Base-by-base conservation (phyloP, 1,140 invertebrate species). In the Drosophila littoralis region DNA sequence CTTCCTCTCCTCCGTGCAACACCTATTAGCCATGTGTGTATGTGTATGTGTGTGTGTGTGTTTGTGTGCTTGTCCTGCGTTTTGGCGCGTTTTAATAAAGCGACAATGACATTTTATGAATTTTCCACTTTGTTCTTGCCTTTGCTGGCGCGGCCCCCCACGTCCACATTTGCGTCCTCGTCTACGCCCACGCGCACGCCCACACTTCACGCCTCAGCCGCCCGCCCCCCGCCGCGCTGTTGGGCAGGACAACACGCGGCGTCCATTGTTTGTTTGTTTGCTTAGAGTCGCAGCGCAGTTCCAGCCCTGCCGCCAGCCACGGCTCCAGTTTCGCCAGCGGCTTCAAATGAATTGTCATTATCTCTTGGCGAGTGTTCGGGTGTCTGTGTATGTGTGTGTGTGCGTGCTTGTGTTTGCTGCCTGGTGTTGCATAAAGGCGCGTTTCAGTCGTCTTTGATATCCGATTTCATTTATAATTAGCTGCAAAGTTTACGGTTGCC, bases 51-150 rank as follows among this genome's bases (percentile, higher is more conserved):
- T 80, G 59, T 61, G 54, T 74, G 36, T 71, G 46, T 77, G 63
- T 73, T 50, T 33, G 50, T 58, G 40, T 43, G 36, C 50, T 64
- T 63, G 52, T 63, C 65, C 74, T 81, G 65, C 75, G 83, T 88
- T 86, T 86, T 86, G 83, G 83, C 83, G 83, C 79, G 83, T 86
- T 86, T 86, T 86, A 86, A 86, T 86, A 86, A 86, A 86, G 83
- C 83, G 83, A 86, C 83, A 86, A 86, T 86, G 83, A 86, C 83
- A 88, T 86, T 86, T 86, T 86, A 86, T 86, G 83, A 86, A 86
- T 86, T 86, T 86, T 86, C 83, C 83, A 86, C 83, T 86, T 86
- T 86, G 79, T 86, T 86, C 83, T 76, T 77, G 70, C 77, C 80
- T 60, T 48, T 50, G 63, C 57, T 63, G 61, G 46, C 67, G n/a